phyloP scores from a whole-genome alignment of 2,797 vertebrate species.

The Cephalopachus bancanus region DNA sequence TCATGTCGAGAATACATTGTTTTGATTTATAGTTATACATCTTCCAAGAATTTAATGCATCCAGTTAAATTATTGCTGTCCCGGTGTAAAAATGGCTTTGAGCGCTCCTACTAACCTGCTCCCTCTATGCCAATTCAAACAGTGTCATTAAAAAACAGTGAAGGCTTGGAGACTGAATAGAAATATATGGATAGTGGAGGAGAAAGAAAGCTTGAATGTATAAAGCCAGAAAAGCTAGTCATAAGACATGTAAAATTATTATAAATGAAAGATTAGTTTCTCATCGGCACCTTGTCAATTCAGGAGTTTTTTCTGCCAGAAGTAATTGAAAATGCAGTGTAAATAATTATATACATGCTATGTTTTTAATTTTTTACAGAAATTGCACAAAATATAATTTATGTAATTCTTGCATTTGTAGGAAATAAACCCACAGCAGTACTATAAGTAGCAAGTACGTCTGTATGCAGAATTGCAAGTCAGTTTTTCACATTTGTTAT shows the following conservation, averaged over 20 bases:
- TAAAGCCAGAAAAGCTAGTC: not conserved
- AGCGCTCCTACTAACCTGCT: not conserved
- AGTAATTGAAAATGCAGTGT: slow-evolving; percentile 39
- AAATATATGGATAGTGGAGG: not conserved
- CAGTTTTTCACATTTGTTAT: not conserved
- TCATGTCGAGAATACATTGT: not conserved
- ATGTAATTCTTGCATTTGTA: not conserved
- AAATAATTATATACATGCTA: not conserved
- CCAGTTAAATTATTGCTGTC: not conserved
- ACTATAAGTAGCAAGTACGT: not conserved
- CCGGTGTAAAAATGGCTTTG: not conserved
- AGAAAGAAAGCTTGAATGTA: not conserved
- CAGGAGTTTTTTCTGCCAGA: not conserved
- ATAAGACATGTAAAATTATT: not conserved
- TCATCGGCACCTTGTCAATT: slow-evolving; percentile 30
- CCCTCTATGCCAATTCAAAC: not conserved
- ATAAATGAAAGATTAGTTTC: not conserved
- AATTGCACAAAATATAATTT: not conserved
- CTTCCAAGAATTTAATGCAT: not conserved
- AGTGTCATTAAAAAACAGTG: not conserved
- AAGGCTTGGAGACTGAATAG: not conserved
- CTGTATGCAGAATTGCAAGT: not conserved
- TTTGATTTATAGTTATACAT: not conserved
- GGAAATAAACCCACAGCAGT: not conserved
- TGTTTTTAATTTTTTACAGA: not conserved